phyloP scores from a whole-genome alignment of 37 sponge, comb jelly and placozoan species.

The Halichondria panicea region DNA sequence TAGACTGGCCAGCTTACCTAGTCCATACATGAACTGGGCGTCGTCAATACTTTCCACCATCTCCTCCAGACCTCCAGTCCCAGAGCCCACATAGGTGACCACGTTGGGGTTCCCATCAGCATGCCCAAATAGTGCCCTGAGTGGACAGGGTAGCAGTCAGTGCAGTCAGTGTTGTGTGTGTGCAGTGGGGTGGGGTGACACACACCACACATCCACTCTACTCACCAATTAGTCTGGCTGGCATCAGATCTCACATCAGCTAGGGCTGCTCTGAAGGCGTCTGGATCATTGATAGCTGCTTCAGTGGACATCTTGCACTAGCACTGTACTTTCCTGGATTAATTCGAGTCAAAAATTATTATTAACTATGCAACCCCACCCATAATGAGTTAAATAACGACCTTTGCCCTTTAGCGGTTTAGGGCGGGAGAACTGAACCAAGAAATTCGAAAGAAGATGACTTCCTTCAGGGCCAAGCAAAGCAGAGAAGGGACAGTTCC shows the following conservation, averaged over 20 bases:
- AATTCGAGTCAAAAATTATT: too few species aligned
- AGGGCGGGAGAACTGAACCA: background rate
- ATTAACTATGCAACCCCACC: too few species aligned
- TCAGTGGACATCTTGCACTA: constrained; percentile 77
- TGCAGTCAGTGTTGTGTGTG: too few species aligned
- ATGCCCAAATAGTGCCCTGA: constrained; percentile 80
- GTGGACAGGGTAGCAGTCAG: background rate
- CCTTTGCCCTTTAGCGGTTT: background rate
- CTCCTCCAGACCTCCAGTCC: constrained; percentile 70
- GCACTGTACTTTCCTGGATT: too few species aligned
- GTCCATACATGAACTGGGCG: constrained; percentile 65
- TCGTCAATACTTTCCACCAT: constrained; percentile 54
- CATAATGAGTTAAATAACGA: background rate
- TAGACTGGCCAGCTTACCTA: constrained; percentile 48
- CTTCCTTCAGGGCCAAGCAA: background rate
- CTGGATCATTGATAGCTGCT: constrained; percentile 47
- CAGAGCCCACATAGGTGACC: constrained; percentile 32
- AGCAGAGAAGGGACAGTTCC: constrained; percentile 10
- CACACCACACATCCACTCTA: too few species aligned
- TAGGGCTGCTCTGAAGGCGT: constrained; percentile 45
- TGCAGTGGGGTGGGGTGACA: too few species aligned
- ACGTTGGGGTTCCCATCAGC: constrained; percentile 67
- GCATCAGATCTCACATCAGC: constrained; percentile 71
- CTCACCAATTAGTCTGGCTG: constrained; percentile 76
- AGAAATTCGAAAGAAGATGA: background rate